Conservation (phyloP, 2,113 vertebrate genomes). For the Dunckerocampus dactyliophorus region DNA sequence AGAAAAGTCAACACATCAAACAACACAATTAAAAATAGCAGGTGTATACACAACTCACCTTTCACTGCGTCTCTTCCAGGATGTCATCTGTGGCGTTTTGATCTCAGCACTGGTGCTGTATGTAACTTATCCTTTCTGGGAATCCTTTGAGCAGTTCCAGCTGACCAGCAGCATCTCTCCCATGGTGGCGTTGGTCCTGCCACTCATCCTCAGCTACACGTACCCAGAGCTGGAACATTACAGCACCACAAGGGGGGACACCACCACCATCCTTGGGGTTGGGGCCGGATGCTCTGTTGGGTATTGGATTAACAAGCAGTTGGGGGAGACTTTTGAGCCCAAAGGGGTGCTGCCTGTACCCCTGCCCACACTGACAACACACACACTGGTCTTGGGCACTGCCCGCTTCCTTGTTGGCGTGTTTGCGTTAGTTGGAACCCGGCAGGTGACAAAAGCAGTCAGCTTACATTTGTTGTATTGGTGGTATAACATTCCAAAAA, state of each 20-base stretch:
- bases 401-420: conserved; percentile 76
- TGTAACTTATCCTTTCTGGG: conserved; percentile 82
- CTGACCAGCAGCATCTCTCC: conserved; percentile 80
- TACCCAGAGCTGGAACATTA: conserved; percentile 87
- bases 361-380: conserved; percentile 50
- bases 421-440: conserved; percentile 69
- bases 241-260: conserved; percentile 89
- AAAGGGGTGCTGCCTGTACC: conserved; percentile 60
- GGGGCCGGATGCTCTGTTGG: conserved; percentile 80
- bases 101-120: conserved; percentile 74
- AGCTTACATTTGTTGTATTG: conserved; percentile 73
- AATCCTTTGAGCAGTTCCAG: conserved; percentile 78
- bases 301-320: conserved; percentile 82
- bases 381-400: conserved; percentile 5
- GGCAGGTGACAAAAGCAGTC: conserved; percentile 68
- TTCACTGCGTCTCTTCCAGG: conserved; percentile 68
- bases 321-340: conserved; percentile 61
- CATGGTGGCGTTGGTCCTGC: conserved; percentile 66
- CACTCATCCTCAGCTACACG: conserved; percentile 81
- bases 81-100: conserved; percentile 83
- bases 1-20: too few species aligned
- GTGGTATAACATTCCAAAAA: conserved; percentile 68
- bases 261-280: conserved; percentile 82
- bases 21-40: too few species aligned
- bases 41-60: too few species aligned